Base-by-base conservation (phyloP, 2,797 vertebrate genomes). In the Dryobates pubescens region DNA sequence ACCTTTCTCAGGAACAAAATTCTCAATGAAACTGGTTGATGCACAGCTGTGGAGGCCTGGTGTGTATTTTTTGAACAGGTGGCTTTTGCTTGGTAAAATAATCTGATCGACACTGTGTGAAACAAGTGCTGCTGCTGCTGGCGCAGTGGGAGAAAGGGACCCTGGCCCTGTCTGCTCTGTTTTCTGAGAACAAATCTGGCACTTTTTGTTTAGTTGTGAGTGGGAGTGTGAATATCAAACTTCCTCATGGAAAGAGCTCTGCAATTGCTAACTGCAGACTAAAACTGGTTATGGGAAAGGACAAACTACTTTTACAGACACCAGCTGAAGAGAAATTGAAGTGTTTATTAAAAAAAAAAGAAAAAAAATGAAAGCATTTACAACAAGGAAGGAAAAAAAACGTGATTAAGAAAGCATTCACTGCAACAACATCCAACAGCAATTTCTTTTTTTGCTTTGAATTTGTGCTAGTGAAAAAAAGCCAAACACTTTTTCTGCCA, bases 131-230 rank as follows among this genome's bases (percentile, higher is more conserved):
- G 73, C 65, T 78, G 73, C 64, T 81, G n/a, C 54, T 1, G 0
- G 29, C 77, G 86, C 41, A 64, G 53, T 12, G 23, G 49, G 18
- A 82, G 76, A 58, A 90, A 75, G 45, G 78, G 83, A 71, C 51
- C 32, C 36, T 80, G 88, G 58, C 82, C 29, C 67, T 45, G 7
- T n/a, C 38, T 45, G 45, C 67, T 93, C 43, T 51, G 49, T 70
- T 77, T 94, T 90, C 88, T 87, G 78, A 67, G 89, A 93, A 83
- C 20, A 88, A 81, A 94, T 41, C 57, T 94, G 86, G 38, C 79
- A 83, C 93, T 86, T 89, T 57, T 71, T 61, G 36, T 23, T 68
- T 68, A 1, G 0, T n/a, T 73, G 86, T 89, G 86, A 57, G 91
- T 61, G 64, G 70, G 49, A 86, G 85, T 51, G 82, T 76, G 76